A percentile compares a stretch with the other conserved stretches of the same genome.
These are phyloP conservation scores for Diplodus sargus DNA, from an alignment of 2,797 vertebrate species.

Conservation along the genomic window DNA sequence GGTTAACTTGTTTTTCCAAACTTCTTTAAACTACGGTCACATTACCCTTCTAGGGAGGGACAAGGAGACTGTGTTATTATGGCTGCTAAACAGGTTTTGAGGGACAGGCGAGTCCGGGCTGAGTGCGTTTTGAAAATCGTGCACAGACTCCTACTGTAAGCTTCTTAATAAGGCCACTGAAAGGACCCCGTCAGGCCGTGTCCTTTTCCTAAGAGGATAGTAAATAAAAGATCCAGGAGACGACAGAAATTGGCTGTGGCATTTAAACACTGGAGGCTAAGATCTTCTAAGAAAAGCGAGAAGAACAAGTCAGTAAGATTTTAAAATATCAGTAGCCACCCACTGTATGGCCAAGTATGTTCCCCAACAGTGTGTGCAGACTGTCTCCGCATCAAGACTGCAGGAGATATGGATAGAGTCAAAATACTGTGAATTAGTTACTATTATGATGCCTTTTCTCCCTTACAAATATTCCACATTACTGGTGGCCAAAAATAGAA, in stretches of 20 bases:
- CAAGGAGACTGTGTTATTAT: conserved; percentile 43
- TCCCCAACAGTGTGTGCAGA: conserved; percentile 10
- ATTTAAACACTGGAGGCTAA: conserved; percentile 11
- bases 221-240: conserved; percentile 49
- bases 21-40: conserved; percentile 53
- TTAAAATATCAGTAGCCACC: conserved; percentile 9
- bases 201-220: conserved; percentile 62
- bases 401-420: conserved; percentile 18
- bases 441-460: not conserved
- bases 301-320: conserved; percentile 8
- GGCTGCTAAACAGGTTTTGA: conserved; percentile 71
- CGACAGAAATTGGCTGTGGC: conserved; percentile 38
- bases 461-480: not conserved
- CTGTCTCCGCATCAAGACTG: conserved; percentile 10
- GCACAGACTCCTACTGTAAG: conserved; percentile 43
- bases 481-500: not conserved
- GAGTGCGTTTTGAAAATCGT: conserved; percentile 31
- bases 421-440: conserved; percentile 8
- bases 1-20: conserved; percentile 78
- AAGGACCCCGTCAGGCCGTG: conserved; percentile 24
- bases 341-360: not conserved
- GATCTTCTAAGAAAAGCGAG: not conserved
- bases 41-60: conserved; percentile 53
- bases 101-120: conserved; percentile 34
- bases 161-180: conserved; percentile 61